These are phyloP conservation scores for Psittacula echo DNA, from an alignment of 2,797 vertebrate species.

Conservation along the genomic window DNA sequence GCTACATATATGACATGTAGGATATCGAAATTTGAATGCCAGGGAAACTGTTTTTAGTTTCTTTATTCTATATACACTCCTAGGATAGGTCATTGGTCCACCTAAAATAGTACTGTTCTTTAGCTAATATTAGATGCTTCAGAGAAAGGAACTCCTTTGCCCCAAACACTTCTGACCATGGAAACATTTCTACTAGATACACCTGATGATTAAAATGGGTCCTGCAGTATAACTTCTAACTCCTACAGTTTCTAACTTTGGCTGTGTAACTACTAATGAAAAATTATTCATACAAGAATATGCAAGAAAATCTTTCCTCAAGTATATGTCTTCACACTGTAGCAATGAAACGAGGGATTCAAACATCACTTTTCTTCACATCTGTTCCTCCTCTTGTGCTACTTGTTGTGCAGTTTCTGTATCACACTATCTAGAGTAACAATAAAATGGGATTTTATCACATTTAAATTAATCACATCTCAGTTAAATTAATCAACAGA, in stretches of 20 bases:
- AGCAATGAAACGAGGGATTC: not conserved
- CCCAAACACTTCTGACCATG: not conserved
- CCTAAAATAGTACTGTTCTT: not conserved
- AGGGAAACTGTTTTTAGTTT: not conserved
- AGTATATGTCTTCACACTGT: not conserved
- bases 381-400: not conserved
- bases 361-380: not conserved
- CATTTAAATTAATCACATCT: not conserved
- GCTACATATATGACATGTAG: not conserved
- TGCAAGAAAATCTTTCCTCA: not conserved
- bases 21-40: not conserved
- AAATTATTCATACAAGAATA: not conserved
- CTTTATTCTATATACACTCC: not conserved
- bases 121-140: not conserved
- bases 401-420: not conserved
- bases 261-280: not conserved
- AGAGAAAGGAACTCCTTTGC: not conserved
- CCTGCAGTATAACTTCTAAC: not conserved
- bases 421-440: not conserved
- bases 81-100: not conserved
- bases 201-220: not conserved
- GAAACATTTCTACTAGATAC: not conserved
- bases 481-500: not conserved
- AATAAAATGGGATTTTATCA: not conserved
- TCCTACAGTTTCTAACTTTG: not conserved